Evolutionary conservation across 2,888 invertebrate species (phyloP).

Genomic region (Microctonus brassicae): DNA sequence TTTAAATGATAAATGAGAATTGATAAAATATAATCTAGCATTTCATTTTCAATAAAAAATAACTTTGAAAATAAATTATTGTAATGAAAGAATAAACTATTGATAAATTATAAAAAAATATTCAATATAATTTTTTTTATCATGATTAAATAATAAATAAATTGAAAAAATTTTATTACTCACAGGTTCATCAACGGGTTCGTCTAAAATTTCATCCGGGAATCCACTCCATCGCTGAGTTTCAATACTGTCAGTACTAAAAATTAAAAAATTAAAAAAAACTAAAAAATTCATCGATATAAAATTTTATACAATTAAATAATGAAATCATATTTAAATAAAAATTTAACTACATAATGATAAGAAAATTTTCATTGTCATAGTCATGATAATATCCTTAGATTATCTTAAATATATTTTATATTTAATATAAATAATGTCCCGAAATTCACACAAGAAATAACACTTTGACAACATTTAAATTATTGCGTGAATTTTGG

Average conservation of each 20-base stretch:
- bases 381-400: too few species aligned
- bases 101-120: background rate
- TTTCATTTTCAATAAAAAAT: background rate
- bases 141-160: too few species aligned
- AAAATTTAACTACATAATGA: background rate
- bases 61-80: background rate
- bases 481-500: too few species aligned
- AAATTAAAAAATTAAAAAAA: conserved; percentile 29
- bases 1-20: background rate
- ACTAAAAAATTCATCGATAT: background rate
- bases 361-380: background rate
- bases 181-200: conserved; percentile 62
- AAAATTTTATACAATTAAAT: background rate
- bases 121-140: too few species aligned
- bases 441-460: too few species aligned
- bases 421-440: too few species aligned
- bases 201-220: conserved; percentile 58
- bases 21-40: background rate
- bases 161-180: conserved; percentile 45
- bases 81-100: background rate
- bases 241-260: conserved; percentile 49
- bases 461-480: too few species aligned
- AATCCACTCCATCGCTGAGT: conserved; percentile 53
- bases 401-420: too few species aligned
- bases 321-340: background rate